These are phyloP conservation scores for Diaphora mendica DNA, from an alignment of 2,888 invertebrate species.

Conservation along the genomic window DNA sequence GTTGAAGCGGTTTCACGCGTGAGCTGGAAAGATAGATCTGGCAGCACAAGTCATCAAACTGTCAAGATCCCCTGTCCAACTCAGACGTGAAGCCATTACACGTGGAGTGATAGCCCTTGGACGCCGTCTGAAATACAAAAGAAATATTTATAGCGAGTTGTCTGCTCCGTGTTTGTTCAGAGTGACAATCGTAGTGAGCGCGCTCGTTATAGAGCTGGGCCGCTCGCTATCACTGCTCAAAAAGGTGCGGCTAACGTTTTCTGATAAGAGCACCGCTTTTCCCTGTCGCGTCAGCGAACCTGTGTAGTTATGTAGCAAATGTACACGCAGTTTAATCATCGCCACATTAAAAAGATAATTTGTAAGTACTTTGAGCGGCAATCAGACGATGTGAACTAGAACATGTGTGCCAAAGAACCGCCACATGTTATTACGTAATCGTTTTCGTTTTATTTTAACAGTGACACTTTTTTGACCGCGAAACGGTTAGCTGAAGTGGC, in stretches of 20 bases:
- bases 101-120: conserved; percentile 23
- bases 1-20: conserved; percentile 74
- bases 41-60: conserved; percentile 80
- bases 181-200: conserved; percentile 75
- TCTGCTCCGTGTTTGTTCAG: conserved; percentile 64
- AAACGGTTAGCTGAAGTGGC: conserved; percentile 42
- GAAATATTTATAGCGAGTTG: conserved; percentile 55
- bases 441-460: conserved; percentile 57
- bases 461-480: conserved; percentile 58
- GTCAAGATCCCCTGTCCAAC: conserved; percentile 87
- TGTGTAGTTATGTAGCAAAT: conserved; percentile 69
- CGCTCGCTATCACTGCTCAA: conserved; percentile 79
- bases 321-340: conserved; percentile 60
- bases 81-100: conserved; percentile 78
- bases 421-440: conserved; percentile 82
- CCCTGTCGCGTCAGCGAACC: conserved; percentile 78
- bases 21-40: conserved; percentile 88
- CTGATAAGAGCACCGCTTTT: conserved; percentile 83
- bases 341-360: conserved; percentile 64
- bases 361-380: conserved; percentile 47
- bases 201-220: conserved; percentile 68
- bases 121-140: conserved; percentile 65
- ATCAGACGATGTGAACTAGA: conserved; percentile 64
- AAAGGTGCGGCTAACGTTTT: conserved; percentile 83
- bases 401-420: conserved; percentile 76